Percentiles rank a stretch among this genome's conserved stretches.
Conservation (phyloP, 1,140 invertebrate genomes). For the Heliconius melpomene region DNA sequence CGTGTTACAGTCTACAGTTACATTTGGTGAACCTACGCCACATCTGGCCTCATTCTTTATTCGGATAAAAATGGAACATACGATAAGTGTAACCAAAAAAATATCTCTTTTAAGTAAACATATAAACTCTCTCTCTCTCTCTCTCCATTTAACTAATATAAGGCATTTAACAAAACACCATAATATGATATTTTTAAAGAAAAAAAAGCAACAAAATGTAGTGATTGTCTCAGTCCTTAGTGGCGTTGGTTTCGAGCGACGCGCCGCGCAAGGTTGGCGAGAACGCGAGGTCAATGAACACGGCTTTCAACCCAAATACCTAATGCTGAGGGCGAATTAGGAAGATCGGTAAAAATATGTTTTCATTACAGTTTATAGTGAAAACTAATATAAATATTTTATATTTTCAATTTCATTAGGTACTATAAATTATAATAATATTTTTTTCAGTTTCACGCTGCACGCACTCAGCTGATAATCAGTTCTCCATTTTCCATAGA, state of each 20-base stretch:
- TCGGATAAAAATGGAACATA: neutral
- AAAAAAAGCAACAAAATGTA: neutral
- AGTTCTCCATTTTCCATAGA: no score
- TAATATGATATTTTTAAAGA: neutral
- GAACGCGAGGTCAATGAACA: conserved; percentile 70
- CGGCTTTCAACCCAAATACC: conserved; percentile 46
- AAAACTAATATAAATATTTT: neutral
- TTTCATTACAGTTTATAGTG: neutral
- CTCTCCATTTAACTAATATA: neutral
- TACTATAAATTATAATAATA: no score
- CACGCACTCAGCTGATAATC: no score
- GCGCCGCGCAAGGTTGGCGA: conserved; percentile 56
- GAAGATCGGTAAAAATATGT: conserved; percentile 12
- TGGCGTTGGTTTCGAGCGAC: conserved; percentile 28
- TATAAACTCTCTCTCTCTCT: neutral
- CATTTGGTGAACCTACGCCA: no score
- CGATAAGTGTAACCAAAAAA: neutral
- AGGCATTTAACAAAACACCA: neutral
- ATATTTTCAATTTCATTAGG: no score
- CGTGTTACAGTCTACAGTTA: no score
- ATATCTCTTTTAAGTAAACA: neutral
- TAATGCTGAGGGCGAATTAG: conserved; percentile 25
- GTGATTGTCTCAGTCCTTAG: conserved; percentile 16
- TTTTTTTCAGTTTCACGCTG: no score
- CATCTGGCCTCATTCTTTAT: no score